These are phyloP conservation scores for Camarhynchus parvulus DNA, from an alignment of 2,113 vertebrate species.

Conservation along the genomic window DNA sequence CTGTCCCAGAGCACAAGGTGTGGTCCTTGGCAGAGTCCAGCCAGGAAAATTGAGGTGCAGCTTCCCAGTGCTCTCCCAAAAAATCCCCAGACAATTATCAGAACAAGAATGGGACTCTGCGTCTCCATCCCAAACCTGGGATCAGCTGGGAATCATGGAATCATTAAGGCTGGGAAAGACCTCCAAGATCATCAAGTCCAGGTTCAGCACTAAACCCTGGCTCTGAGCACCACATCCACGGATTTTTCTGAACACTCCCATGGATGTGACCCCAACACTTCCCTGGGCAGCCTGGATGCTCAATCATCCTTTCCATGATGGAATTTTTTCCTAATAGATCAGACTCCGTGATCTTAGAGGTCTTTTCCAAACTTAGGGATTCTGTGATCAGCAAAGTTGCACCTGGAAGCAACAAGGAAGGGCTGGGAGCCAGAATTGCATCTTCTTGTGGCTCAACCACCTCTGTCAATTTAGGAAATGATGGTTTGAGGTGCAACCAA, in stretches of 20 bases:
- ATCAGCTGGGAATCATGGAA: neutral
- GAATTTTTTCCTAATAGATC: neutral
- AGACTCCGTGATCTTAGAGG: neutral
- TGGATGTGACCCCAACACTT: neutral
- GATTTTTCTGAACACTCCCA: neutral
- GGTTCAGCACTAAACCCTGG: too few relatives aligned
- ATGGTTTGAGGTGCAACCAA: neutral
- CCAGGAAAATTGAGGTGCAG: neutral
- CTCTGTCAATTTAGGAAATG: neutral
- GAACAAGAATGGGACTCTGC: neutral
- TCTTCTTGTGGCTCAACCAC: neutral
- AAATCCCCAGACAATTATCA: neutral
- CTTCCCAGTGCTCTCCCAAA: neutral
- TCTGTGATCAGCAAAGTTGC: neutral
- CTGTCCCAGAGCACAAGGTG: neutral
- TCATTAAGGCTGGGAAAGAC: neutral
- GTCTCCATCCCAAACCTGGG: neutral
- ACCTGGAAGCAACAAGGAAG: neutral
- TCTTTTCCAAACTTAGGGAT: neutral
- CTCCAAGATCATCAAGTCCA: neutral
- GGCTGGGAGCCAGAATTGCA: neutral
- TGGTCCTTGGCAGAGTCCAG: neutral
- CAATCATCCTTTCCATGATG: neutral
- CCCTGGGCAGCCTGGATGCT: neutral
- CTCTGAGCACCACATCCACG: fast-evolving